Conservation (phyloP, 2,888 invertebrate genomes). For the Drosophila vallismaia region DNA sequence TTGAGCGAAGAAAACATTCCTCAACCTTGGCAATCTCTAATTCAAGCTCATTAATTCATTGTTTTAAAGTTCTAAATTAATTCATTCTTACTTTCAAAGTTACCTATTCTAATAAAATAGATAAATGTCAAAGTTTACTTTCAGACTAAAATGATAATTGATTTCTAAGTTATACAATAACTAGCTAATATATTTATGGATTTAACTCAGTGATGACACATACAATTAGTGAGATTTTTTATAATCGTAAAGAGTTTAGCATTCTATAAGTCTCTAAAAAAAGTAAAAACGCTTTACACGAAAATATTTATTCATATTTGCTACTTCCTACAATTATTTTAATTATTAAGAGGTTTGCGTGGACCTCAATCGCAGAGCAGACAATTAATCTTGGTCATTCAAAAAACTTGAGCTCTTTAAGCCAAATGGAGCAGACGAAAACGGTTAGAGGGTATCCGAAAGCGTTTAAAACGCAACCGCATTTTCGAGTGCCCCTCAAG, state of each 20-base stretch:
- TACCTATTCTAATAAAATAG: slow-evolving; percentile 10
- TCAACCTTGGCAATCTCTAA: neutral
- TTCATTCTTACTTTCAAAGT: neutral
- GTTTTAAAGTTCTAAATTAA: neutral
- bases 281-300: neutral
- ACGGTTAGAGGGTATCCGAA: slow-evolving; percentile 39
- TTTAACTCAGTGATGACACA: neutral
- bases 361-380: slow-evolving; percentile 4
- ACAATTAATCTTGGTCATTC: slow-evolving; percentile 15
- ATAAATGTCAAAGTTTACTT: slow-evolving; percentile 21
- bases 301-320: neutral
- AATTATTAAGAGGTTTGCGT: neutral
- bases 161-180: neutral
- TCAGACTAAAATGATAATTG: slow-evolving; percentile 12
- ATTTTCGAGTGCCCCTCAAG: slow-evolving; percentile 42
- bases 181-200: slow-evolving; percentile 2
- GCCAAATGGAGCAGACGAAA: slow-evolving; percentile 16
- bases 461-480: slow-evolving; percentile 32
- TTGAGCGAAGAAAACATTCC: neutral
- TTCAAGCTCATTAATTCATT: neutral
- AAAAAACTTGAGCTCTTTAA: slow-evolving; percentile 12
- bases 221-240: neutral
- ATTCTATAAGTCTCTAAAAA: neutral
- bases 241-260: neutral
- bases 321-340: slow-evolving; percentile 1